Evolutionary conservation across 2,113 vertebrate species (phyloP).

Genomic region (Cryptomyrus ogoouensis): DNA sequence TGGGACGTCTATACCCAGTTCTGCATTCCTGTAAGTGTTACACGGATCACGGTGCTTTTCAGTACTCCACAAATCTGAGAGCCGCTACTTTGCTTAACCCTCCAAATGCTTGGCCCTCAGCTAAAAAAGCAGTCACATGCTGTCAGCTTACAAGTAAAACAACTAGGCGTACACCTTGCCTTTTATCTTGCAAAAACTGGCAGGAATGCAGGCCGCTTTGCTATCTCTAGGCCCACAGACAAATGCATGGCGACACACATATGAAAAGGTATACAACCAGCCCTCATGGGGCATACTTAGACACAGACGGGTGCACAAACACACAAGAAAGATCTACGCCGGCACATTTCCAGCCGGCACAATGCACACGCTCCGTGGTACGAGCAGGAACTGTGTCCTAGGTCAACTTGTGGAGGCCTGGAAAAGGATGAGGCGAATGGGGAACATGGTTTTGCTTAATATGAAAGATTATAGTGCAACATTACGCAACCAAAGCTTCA

Average conservation of each 20-base stretch:
- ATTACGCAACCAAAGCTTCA: not conserved
- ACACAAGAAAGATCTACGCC: conserved; percentile 14
- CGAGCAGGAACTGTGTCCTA: not conserved
- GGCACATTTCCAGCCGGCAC: not conserved
- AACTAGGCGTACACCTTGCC: not conserved
- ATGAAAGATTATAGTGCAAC: not conserved
- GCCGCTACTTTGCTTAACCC: too few species aligned
- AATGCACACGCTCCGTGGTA: not conserved
- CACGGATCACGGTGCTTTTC: not conserved
- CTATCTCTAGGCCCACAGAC: not conserved
- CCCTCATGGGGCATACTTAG: conserved; percentile 12
- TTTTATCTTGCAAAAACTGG: not conserved
- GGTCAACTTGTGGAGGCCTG: not conserved
- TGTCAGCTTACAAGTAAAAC: not conserved
- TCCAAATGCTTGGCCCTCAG: not conserved
- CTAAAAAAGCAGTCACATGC: conserved; percentile 4
- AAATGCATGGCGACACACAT: not conserved
- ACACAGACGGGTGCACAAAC: conserved; percentile 21
- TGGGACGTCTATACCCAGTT: not conserved
- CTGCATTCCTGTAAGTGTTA: not conserved
- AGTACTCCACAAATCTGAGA: not conserved
- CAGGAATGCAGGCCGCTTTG: conserved; percentile 9
- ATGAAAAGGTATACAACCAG: not conserved
- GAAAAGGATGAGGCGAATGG: not conserved
- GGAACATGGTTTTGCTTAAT: not conserved